These are phyloP conservation scores for Parnassius smintheus DNA, from an alignment of 2,888 invertebrate genomes.

Conservation along the genomic window DNA sequence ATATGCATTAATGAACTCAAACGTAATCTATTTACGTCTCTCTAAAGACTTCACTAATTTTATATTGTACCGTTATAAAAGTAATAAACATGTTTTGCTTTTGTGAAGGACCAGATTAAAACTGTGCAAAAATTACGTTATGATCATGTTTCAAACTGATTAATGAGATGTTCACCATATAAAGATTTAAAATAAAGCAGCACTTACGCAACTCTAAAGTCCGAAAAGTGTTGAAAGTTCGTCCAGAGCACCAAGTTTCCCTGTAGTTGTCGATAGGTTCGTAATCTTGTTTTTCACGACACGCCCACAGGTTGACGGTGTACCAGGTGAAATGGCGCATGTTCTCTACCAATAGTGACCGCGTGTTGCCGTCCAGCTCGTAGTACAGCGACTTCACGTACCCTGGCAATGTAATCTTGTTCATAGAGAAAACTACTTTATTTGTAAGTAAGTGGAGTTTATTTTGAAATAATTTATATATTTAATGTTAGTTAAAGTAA, in stretches of 20 bases:
- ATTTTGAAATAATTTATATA: no score
- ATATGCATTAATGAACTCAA: no score
- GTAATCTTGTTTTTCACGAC: conserved; percentile 82
- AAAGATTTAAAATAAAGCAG: no score
- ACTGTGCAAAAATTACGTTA: no score
- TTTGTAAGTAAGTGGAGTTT: not conserved
- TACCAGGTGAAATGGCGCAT: conserved; percentile 90
- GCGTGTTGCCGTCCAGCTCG: conserved; percentile 75
- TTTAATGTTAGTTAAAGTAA: no score
- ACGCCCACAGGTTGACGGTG: conserved; percentile 88
- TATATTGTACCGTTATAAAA: no score
- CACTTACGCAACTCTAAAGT: conserved; percentile 58
- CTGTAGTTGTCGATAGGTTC: conserved; percentile 71
- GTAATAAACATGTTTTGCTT: no score
- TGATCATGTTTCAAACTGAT: no score
- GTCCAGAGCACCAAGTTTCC: conserved; percentile 73
- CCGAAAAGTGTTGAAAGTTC: conserved; percentile 62
- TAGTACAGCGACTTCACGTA: conserved; percentile 60
- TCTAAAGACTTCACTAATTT: no score
- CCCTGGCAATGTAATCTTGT: conserved; percentile 39
- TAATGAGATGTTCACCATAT: no score
- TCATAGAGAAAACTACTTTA: conserved; percentile 9
- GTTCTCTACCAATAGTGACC: conserved; percentile 51
- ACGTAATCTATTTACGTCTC: no score
- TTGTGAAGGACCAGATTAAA: no score